These are phyloP conservation scores for Papilio machaon DNA, from an alignment of 1,140 invertebrate genomes.

Conservation along the genomic window DNA sequence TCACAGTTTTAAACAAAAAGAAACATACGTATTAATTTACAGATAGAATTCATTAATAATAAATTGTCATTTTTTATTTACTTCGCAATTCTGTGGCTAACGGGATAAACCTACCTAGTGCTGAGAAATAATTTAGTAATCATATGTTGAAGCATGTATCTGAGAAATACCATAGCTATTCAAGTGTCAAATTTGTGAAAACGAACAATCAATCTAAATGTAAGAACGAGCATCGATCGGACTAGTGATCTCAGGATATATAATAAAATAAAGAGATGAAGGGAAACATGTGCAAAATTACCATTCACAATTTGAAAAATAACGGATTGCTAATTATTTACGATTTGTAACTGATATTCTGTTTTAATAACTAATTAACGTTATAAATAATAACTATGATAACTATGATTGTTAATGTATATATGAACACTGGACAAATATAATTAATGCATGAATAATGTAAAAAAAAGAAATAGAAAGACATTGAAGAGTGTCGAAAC, in stretches of 20 bases:
- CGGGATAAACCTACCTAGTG: neutral
- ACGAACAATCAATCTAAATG: neutral
- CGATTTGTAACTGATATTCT: neutral
- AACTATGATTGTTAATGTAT: neutral
- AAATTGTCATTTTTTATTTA: no score
- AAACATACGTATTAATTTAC: no score
- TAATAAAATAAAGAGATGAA: no score
- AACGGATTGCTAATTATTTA: neutral
- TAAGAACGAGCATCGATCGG: neutral
- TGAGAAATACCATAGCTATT: neutral
- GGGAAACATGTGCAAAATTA: no score
- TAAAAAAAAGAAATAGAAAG: neutral
- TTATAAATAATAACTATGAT: neutral
- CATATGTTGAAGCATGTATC: neutral
- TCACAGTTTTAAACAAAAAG: neutral
- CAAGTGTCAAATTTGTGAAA: no score
- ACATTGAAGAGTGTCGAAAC: neutral
- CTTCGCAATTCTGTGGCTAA: neutral
- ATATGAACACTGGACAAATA: slow-evolving; percentile 14
- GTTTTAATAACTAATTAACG: neutral
- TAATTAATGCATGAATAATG: neutral
- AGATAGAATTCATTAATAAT: no score
- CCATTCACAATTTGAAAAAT: neutral
- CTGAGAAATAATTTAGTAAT: neutral
- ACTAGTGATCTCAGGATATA: neutral